These are phyloP conservation scores for Percopsis transmontana DNA, from an alignment of 2,113 vertebrate genomes.

Conservation along the genomic window DNA sequence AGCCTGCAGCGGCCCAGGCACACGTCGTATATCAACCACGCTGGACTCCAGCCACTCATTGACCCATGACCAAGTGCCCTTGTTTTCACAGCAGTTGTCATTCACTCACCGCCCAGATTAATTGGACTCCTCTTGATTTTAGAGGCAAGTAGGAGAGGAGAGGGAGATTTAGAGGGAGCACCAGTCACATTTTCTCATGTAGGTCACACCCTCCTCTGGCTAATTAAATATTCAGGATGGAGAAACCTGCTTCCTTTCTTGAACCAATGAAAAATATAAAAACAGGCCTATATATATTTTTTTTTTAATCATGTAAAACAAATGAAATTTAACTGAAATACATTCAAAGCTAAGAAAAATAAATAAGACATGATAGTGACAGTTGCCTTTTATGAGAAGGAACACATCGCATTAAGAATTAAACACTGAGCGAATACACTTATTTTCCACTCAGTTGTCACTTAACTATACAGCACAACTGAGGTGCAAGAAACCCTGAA, in stretches of 20 bases:
- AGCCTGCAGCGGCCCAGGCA: constrained; percentile 19
- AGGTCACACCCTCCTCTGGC: constrained; percentile 61
- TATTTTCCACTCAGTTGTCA: too few species aligned
- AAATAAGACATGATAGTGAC: too few species aligned
- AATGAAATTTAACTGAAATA: background rate
- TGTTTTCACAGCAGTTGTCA: constrained; percentile 50
- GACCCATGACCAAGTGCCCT: constrained; percentile 50
- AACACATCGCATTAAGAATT: too few species aligned
- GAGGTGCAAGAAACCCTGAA: too few species aligned
- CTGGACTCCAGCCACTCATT: constrained; percentile 36
- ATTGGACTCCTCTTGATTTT: constrained; percentile 57
- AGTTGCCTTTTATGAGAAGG: too few species aligned
- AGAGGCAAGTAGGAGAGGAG: background rate
- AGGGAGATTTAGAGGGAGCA: constrained; percentile 50
- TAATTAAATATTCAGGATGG: constrained; percentile 63
- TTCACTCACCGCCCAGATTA: constrained; percentile 38
- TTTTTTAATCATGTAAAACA: background rate
- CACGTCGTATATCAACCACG: constrained; percentile 30
- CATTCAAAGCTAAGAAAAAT: too few species aligned
- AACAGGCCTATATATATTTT: background rate
- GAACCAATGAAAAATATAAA: background rate
- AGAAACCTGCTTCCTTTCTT: constrained; percentile 40
- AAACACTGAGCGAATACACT: too few species aligned
- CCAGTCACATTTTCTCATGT: constrained; percentile 48
- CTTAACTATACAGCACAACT: too few species aligned